Percentiles rank a stretch among this genome's conserved stretches.
Evolutionary conservation across 2,888 invertebrate species (phyloP).

Genomic region (Thalpophila matura): DNA sequence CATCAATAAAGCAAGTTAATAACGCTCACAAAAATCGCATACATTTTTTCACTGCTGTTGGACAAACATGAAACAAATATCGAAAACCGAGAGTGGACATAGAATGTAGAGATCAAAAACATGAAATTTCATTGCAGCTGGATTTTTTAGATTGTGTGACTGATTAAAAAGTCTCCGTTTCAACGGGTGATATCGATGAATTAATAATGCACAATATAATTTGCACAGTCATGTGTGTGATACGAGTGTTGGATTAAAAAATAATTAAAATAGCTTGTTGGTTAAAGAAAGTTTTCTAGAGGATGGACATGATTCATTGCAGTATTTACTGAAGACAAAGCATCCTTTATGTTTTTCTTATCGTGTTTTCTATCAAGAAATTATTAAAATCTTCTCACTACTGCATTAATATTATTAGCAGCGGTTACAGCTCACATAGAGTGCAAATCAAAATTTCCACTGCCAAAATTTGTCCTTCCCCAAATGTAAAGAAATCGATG

Average conservation of each 20-base stretch:
- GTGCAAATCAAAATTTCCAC: slow-evolving; percentile 5
- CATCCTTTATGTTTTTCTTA: not conserved
- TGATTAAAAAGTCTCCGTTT: slow-evolving; percentile 51
- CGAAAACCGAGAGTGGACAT: slow-evolving; percentile 23
- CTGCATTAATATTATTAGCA: not conserved
- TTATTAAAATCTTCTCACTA: not conserved
- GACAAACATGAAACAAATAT: slow-evolving; percentile 30
- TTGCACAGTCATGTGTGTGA: slow-evolving; percentile 36
- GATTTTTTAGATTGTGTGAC: slow-evolving; percentile 28
- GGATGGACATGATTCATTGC: not conserved
- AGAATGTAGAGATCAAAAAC: slow-evolving; percentile 33
- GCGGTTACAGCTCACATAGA: not conserved
- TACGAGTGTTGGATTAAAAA: slow-evolving; percentile 9
- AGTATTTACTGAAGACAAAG: not conserved
- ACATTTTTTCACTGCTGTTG: slow-evolving; percentile 20
- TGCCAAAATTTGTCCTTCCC: slow-evolving; percentile 18
- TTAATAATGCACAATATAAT: slow-evolving; percentile 65
- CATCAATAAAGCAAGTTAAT: slow-evolving; percentile 29
- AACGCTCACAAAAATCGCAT: slow-evolving; percentile 19
- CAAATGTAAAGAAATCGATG: slow-evolving; percentile 41
- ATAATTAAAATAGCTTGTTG: slow-evolving; percentile 5
- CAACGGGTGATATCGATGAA: slow-evolving; percentile 56
- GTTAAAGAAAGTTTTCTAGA: not conserved
- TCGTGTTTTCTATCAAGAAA: not conserved
- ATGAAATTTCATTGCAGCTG: slow-evolving; percentile 31